Evolutionary conservation across 2,888 invertebrate genomes (phyloP).

Genomic region (Megaustenia siamemsis): DNA sequence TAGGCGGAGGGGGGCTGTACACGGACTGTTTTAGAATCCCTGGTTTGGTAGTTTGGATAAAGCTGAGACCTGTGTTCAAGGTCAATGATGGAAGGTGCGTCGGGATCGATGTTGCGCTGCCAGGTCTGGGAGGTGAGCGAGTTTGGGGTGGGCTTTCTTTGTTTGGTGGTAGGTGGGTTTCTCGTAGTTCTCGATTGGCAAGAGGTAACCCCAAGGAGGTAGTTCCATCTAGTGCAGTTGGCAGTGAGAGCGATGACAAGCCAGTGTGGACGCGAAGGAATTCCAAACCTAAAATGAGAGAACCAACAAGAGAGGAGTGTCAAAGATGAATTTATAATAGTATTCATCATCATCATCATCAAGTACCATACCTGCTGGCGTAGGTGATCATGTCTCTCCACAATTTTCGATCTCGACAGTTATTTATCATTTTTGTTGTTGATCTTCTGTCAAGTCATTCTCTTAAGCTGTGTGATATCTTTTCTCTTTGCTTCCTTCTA

Average conservation of each 20-base stretch:
- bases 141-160: slow-evolving; percentile 50
- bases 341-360: no score
- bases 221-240: slow-evolving; percentile 7
- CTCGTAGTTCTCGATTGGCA: background rate
- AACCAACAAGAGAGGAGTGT: no score
- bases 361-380: no score
- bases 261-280: slow-evolving; percentile 43
- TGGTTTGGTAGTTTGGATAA: slow-evolving; percentile 47
- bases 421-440: no score
- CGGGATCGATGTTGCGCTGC: slow-evolving; percentile 49
- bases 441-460: no score
- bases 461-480: no score
- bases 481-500: no score
- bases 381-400: no score
- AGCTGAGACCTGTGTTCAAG: slow-evolving; percentile 29
- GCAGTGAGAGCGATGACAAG: slow-evolving; percentile 31
- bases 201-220: slow-evolving; percentile 22
- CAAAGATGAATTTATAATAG: no score
- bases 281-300: slow-evolving; percentile 32
- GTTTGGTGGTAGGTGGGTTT: background rate
- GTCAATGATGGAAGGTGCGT: slow-evolving; percentile 1
- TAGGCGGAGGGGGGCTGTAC: slow-evolving; percentile 78
- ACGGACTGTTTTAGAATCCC: slow-evolving; percentile 63
- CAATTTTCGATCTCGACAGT: no score
- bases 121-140: slow-evolving; percentile 59